Percentiles rank a stretch among this genome's conserved stretches.
Conservation (phyloP, 2,797 vertebrate species). For the Spatula versicolor region DNA sequence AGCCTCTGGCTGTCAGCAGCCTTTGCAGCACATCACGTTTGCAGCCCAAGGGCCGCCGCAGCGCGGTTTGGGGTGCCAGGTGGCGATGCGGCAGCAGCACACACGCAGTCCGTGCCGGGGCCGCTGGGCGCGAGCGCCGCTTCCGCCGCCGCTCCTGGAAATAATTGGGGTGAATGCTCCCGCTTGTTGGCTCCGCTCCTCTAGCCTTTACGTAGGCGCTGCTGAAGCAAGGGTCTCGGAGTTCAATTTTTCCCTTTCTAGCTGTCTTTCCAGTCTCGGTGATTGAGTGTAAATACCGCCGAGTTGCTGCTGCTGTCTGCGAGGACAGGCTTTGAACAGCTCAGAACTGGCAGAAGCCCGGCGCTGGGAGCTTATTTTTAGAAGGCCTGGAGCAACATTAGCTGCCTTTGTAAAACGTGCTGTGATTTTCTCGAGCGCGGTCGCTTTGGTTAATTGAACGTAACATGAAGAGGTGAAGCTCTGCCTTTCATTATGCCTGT, state of each 20-base stretch:
- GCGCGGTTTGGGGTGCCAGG: not conserved
- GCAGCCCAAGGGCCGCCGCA: conserved; percentile 46
- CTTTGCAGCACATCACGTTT: conserved; percentile 39
- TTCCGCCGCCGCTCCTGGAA: not conserved
- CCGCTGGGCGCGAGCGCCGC: fast-evolving
- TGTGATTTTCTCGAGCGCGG: not conserved
- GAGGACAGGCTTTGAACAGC: not conserved
- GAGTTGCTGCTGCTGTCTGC: not conserved
- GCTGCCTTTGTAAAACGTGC: not conserved
- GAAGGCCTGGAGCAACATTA: not conserved
- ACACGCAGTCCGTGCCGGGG: not conserved
- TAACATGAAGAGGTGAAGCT: not conserved
- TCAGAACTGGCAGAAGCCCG: not conserved
- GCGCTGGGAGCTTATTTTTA: not conserved
- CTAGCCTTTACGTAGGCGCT: not conserved
- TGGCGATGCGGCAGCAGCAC: not conserved
- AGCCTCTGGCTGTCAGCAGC: conserved; percentile 41
- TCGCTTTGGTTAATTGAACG: not conserved
- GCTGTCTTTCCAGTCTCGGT: not conserved
- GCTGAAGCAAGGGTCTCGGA: not conserved
- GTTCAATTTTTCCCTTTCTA: not conserved
- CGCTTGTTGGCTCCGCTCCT: not conserved
- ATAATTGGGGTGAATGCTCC: not conserved
- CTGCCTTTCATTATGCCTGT: not conserved
- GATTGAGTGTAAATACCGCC: not conserved